These are phyloP conservation scores for Ochropleura plecta DNA, from an alignment of 2,888 invertebrate species.

Conservation along the genomic window DNA sequence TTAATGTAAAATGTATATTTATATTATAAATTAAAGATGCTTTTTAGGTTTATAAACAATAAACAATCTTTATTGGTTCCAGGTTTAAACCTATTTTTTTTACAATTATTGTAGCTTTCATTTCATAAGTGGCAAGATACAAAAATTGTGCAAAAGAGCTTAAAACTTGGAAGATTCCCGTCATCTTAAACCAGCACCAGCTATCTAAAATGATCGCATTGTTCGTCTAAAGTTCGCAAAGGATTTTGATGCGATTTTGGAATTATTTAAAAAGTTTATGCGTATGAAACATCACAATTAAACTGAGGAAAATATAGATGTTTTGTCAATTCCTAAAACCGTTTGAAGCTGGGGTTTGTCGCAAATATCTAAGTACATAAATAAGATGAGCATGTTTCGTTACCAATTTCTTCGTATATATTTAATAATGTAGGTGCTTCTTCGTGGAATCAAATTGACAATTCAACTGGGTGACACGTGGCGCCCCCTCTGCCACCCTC, in stretches of 20 bases:
- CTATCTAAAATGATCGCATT: not conserved
- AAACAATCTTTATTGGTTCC: no score
- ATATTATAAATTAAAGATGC: not conserved
- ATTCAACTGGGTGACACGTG: conserved; percentile 83
- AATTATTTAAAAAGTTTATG: not conserved
- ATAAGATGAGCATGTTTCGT: conserved; percentile 49
- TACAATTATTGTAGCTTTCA: no score
- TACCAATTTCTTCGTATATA: conserved; percentile 52
- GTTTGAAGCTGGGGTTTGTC: not conserved
- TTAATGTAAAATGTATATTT: conserved; percentile 29
- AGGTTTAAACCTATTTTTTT: no score
- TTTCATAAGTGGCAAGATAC: no score
- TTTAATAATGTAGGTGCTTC: conserved; percentile 70
- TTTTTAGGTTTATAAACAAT: not conserved
- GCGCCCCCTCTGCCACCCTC: conserved; percentile 70
- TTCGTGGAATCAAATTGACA: conserved; percentile 80
- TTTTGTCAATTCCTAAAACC: not conserved
- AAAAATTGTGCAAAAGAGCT: no score
- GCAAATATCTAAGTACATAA: not conserved
- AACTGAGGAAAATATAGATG: not conserved
- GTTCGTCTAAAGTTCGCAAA: not conserved
- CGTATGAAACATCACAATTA: not conserved
- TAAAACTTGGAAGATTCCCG: no score
- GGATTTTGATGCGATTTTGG: not conserved
- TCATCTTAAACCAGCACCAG: no score